A percentile compares a stretch with the other conserved stretches of the same genome.
Evolutionary conservation across 2,797 vertebrate genomes (phyloP).

Genomic region (Carapus acus): DNA sequence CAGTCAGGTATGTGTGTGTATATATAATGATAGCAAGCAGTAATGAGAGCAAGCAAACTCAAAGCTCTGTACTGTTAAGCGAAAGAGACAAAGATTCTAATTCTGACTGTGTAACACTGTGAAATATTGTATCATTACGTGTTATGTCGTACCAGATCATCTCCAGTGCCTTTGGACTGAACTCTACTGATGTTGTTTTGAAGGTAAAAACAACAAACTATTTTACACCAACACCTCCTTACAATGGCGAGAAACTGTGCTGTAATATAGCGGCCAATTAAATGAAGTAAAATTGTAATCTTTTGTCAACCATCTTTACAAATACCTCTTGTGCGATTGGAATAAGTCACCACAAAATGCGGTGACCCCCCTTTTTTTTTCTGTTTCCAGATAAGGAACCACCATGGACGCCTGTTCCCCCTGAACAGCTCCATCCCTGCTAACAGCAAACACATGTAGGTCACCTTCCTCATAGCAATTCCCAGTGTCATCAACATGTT

Average conservation of each 20-base stretch:
- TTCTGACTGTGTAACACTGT: too few relatives aligned
- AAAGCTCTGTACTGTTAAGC: not conserved
- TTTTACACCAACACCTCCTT: too few relatives aligned
- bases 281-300: too few relatives aligned
- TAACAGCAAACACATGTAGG: constrained; percentile 69
- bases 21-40: not conserved
- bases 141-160: constrained; percentile 57
- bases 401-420: constrained; percentile 65
- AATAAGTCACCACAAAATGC: too few relatives aligned
- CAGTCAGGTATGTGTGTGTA: constrained; percentile 35
- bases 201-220: constrained; percentile 53
- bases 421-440: constrained; percentile 61
- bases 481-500: not conserved
- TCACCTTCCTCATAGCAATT: not conserved
- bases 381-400: constrained; percentile 68
- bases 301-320: too few relatives aligned
- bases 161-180: constrained; percentile 58
- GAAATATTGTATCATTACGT: not conserved
- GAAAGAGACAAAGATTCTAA: not conserved
- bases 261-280: too few relatives aligned
- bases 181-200: constrained; percentile 43
- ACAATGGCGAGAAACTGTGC: too few relatives aligned
- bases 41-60: not conserved
- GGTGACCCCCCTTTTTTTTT: not conserved
- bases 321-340: too few relatives aligned